A percentile compares a stretch with the other conserved stretches of the same genome.
Evolutionary conservation across 2,888 invertebrate genomes (phyloP).

Genomic region (Drosophila maculinotata): DNA sequence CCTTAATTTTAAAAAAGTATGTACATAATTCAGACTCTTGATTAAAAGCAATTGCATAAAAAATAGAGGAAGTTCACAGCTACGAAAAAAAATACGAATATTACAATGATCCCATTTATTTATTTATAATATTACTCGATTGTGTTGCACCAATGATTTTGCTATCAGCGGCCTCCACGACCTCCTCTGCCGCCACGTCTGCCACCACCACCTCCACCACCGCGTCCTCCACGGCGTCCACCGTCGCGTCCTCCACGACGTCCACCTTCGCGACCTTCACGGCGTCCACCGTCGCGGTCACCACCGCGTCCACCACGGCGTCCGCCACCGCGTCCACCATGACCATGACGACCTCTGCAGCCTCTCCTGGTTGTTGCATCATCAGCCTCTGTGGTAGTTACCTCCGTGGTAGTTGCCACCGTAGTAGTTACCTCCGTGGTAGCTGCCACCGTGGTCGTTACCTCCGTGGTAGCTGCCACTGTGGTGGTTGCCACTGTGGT

Average conservation of each 20-base stretch:
- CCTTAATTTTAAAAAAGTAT: too few species aligned
- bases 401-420: neutral
- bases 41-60: too few species aligned
- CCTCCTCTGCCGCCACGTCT: neutral
- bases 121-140: neutral
- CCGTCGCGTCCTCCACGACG: too few species aligned
- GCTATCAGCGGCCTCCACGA: neutral
- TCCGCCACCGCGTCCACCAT: neutral
- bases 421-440: neutral
- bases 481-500: neutral
- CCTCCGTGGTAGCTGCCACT: neutral
- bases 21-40: constrained; percentile 22
- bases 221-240: too few species aligned
- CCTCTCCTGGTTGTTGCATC: neutral
- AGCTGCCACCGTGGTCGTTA: too few species aligned
- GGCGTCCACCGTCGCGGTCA: neutral
- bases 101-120: constrained; percentile 5
- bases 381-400: neutral
- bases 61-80: too few species aligned
- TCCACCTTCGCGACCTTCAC: neutral
- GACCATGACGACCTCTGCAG: neutral
- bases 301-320: neutral
- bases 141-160: neutral
- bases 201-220: too few species aligned
- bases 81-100: neutral